These are phyloP conservation scores for Fissipunctia ypsillon DNA, from an alignment of 2,888 invertebrate species.

Conservation along the genomic window DNA sequence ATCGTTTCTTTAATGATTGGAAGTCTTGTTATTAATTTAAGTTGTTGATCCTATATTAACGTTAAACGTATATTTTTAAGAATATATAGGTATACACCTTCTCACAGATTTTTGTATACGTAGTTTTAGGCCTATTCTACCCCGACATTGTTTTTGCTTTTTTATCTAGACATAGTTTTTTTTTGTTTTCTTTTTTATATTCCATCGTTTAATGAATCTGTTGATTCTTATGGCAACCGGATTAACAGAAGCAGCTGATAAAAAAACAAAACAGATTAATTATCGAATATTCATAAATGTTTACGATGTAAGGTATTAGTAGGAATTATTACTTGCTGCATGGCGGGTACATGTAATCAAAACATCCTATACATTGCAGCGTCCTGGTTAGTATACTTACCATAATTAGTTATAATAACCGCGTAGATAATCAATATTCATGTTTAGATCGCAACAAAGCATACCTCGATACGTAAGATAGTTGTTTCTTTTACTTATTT, in stretches of 20 bases:
- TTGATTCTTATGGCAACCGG: neutral
- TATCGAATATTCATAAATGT: neutral
- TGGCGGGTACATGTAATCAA: neutral
- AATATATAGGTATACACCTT: neutral
- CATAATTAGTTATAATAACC: constrained; percentile 6
- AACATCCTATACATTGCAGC: neutral
- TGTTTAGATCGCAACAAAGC: constrained; percentile 53
- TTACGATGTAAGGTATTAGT: neutral
- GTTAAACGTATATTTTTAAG: constrained; percentile 38
- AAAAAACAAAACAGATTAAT: neutral
- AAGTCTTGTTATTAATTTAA: constrained; percentile 38
- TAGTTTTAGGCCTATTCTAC: neutral
- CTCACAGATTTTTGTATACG: neutral
- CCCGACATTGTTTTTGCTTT: neutral
- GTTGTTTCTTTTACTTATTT: neutral
- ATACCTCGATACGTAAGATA: constrained; percentile 50
- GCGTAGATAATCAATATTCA: constrained; percentile 6
- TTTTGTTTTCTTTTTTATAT: neutral
- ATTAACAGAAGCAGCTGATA: neutral
- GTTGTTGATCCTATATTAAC: constrained; percentile 36
- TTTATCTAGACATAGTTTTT: neutral
- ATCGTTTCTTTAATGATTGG: constrained; percentile 23
- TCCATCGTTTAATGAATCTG: neutral
- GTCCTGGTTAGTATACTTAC: neutral
- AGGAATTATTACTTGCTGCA: neutral